Base-by-base conservation (phyloP, 2,113 vertebrate species). In the Pollimyrus isidori region DNA sequence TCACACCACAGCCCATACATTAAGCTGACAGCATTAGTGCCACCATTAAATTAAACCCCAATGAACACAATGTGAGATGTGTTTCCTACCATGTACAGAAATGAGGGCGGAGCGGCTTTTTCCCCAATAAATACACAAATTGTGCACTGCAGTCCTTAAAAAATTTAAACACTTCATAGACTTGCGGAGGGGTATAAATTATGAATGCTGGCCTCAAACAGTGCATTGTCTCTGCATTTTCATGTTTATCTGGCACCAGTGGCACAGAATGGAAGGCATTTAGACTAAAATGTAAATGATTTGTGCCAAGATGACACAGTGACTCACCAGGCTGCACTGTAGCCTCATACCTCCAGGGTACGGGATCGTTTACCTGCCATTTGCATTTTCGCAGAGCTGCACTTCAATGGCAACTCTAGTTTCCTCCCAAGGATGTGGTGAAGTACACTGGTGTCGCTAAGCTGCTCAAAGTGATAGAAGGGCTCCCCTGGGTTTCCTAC, bases 351-450 rank as follows among this genome's bases (percentile, higher is more conserved):
- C 76, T 82, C 76, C 35, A 7, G 39, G 76, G 35, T 45, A 21
- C 1, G 17, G 39, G 19, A 7, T 42, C 23, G 7, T 82, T 82
- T 82, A 45, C 76, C 39, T 82, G 76, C 39, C 46, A 45, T 46
- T 45, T 46, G 76, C 76, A 42, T 82, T 39, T 45, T 39, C 39
- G 1, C 76, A 30, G 35, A 21, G 17, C 1, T 35, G 35, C 35
- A 5, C 6, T 82, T 7, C 13, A 46, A 5, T 21, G 76, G 76
- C 6, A 39, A 45, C 35, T 82, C 76, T 42, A 42, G 35, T 80
- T 80, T 35, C 73, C 73, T 94, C 94, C 94, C 92, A 91, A 30
- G 45, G n/a, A 80, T 80, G 73, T 45, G 19, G 76, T 39, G 7
- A 80, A 19, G 73, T 80, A 11, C 4, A 80, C 30, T 35, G 30